Evolutionary conservation across 1,140 invertebrate genomes (phyloP), one percentile per base, ranked within the genome.

Genomic region (roundworm (Caenorhabditis elegans)): DNA sequence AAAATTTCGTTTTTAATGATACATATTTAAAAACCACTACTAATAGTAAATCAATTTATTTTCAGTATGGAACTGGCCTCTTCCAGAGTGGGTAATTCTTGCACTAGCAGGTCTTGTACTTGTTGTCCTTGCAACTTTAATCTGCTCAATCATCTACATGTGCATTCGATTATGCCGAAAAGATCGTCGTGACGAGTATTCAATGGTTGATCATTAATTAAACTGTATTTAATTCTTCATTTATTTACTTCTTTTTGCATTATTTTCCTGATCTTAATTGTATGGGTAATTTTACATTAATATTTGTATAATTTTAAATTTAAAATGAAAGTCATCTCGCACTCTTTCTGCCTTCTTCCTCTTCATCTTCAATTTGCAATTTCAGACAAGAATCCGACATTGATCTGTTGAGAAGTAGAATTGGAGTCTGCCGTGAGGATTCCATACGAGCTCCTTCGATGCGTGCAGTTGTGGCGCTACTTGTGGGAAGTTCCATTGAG

Each of bases 31-130:
- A n/a, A n/a, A n/a, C n/a, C n/a, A n/a, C n/a, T n/a, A n/a, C n/a
- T n/a, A n/a, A n/a, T n/a, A n/a, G n/a, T n/a, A n/a, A n/a, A n/a
- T n/a, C n/a, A 13, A 19, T 24, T 19, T n/a, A 26, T 76, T 77
- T 77, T 77, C 76, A 77, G 76, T 77, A 8, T 77, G 76, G 76
- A 77, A 48, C 10, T 49, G 43, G 76, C 76, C 76, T 2, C 48
- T 77, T 48, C 76, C 76, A 17, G 46, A 49, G 36, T 77, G 80
- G 46, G 70, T 60, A 8, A 31, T 70, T 43, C 10, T 70, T 22
- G 34, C n/a, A 11, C 60, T 70, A 24, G 31, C 34, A 4, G 34
- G 11, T 13, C 19, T 70, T 24, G 34, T 70, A 22, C 26, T 70
- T 3, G n/a, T 70, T 43, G 34, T 70, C 13, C 19, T 70, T 8